These are phyloP conservation scores for Himantopus leucocephalus DNA, from an alignment of 2,113 vertebrate genomes.

Conservation along the genomic window DNA sequence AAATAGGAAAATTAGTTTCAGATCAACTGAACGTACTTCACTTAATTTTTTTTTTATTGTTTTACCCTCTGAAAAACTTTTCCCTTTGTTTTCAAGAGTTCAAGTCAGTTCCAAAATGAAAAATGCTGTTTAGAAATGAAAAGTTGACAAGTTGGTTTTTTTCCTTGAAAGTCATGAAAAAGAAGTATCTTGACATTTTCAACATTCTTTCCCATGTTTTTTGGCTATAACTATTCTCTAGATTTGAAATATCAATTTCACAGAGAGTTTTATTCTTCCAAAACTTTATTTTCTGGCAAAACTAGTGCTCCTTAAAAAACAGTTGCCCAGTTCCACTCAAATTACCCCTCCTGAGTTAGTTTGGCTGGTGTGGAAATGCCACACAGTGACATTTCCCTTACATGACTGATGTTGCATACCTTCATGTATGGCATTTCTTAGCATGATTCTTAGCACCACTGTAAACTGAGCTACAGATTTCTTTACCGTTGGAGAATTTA, in stretches of 20 bases:
- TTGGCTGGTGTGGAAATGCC: conserved; percentile 57
- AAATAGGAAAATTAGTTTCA: neutral
- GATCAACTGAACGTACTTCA: neutral
- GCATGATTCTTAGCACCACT: conserved; percentile 25
- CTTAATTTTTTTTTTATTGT: neutral
- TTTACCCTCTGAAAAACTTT: neutral
- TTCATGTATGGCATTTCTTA: conserved; percentile 54
- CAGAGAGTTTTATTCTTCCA: conserved; percentile 4
- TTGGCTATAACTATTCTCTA: neutral
- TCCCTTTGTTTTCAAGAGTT: neutral
- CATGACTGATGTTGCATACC: conserved; percentile 52
- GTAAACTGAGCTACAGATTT: conserved; percentile 39
- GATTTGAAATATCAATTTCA: conserved; percentile 25
- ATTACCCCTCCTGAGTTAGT: conserved; percentile 25
- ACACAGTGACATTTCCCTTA: conserved; percentile 56
- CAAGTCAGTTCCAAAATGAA: conserved; percentile 1
- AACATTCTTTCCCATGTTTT: conserved; percentile 6
- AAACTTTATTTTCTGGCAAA: conserved; percentile 23
- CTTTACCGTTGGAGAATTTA: conserved; percentile 18
- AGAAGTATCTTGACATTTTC: conserved; percentile 13
- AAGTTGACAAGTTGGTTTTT: neutral
- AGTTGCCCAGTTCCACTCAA: conserved; percentile 29
- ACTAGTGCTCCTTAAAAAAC: neutral
- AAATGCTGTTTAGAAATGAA: conserved; percentile 10
- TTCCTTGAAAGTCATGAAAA: neutral